Base-by-base conservation (phyloP, 2,113 vertebrate genomes). In the Sylvietta virens region DNA sequence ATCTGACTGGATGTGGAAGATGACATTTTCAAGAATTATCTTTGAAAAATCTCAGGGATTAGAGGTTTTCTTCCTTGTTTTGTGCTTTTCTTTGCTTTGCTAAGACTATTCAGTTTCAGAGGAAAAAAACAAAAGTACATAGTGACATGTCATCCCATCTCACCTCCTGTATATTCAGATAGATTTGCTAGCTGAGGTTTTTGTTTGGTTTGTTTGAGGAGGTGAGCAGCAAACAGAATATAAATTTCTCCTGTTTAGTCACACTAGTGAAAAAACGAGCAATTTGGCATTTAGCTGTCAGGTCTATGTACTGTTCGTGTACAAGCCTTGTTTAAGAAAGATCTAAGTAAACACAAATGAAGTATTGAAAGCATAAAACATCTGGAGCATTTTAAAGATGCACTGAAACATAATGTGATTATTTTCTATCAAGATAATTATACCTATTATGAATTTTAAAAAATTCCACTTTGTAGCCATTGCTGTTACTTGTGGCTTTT, bases 401-500 rank as follows among this genome's bases (percentile, higher is more conserved):
- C n/a, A 74, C 40, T 80, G 79, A 94, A 90, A 88, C 86, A 62
- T 37, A 83, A 81, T 6, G 5, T 60, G 44, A 60, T 93, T 94
- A 67, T 71, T 86, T 97, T 90, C 28, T 94, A 5, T 84, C 17
- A 0, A 74, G 51, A 10, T 93, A 92, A 88, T 93, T 94, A 64
- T 86, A 81, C 76, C 40, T 83, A 66, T 64, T 94, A 81, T 17
- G 79, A 78, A 39, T 94, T 88, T 31, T 73, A 45, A 87, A 81
- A 4, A 7, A 81, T 53, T 94, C 50, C 15, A 67, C 35, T 95
- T 88, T 74, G 11, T 67, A 80, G 35, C 15, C 76, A 31, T 93
- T 91, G 47, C 93, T 27, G 35, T 81, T 92, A 94, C 85, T 93
- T 86, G 76, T 92, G 82, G 76, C 51, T 94, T 96, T 94, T 61